phyloP scores from a whole-genome alignment of 2,113 vertebrate species.

The Chamaea fasciata region DNA sequence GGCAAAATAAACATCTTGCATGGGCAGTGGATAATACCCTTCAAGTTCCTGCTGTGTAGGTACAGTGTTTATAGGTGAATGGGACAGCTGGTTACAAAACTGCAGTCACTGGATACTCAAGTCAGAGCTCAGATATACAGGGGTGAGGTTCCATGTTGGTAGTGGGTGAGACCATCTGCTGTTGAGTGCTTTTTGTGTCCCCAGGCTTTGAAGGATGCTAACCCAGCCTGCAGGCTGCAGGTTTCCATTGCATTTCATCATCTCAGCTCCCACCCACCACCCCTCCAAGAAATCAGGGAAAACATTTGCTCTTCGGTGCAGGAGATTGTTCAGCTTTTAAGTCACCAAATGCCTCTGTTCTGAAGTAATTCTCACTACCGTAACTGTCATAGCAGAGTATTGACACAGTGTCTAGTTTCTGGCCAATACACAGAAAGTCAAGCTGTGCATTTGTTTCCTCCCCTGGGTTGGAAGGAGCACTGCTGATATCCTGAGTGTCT shows the following conservation, averaged over 20 bases:
- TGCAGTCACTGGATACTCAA: background rate
- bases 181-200: background rate
- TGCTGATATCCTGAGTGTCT: background rate
- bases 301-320: background rate
- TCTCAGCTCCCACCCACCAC: background rate
- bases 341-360: background rate
- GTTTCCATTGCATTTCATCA: background rate
- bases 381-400: background rate
- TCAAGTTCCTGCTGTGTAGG: background rate
- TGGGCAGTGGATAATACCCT: background rate
- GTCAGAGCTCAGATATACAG: background rate
- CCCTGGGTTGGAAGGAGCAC: background rate
- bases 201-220: background rate
- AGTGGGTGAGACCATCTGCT: background rate
- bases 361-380: background rate
- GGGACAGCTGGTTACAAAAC: background rate
- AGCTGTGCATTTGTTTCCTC: background rate
- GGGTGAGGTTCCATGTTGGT: background rate
- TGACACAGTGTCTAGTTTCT: conserved; percentile 26
- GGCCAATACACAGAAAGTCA: background rate
- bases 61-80: background rate
- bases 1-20: background rate
- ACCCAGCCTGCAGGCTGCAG: background rate
- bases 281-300: background rate
- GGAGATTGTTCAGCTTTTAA: background rate